These are phyloP conservation scores for Sesamia inferens DNA, from an alignment of 2,888 invertebrate species.

Conservation along the genomic window DNA sequence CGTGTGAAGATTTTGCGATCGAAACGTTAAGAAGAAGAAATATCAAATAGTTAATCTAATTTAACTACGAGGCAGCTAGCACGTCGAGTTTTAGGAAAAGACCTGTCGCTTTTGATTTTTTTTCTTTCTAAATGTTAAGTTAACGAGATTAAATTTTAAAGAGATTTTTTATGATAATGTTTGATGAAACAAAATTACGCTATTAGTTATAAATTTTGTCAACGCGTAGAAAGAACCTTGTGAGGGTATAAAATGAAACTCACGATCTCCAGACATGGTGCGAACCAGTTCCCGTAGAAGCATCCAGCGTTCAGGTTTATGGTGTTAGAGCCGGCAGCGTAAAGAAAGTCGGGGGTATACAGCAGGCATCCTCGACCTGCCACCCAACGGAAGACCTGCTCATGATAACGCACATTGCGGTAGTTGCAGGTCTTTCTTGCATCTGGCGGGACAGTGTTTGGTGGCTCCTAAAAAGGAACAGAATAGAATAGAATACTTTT, in stretches of 20 bases:
- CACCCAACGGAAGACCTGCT: conserved; percentile 86
- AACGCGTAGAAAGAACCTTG: neutral
- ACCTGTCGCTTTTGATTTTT: too few species aligned
- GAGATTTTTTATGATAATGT: too few species aligned
- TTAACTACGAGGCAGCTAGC: too few species aligned
- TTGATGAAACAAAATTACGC: neutral
- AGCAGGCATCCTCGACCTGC: conserved; percentile 85
- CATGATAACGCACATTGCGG: conserved; percentile 80
- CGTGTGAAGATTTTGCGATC: too few species aligned
- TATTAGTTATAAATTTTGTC: neutral
- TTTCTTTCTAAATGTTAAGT: too few species aligned
- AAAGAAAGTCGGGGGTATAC: conserved; percentile 83
- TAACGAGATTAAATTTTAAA: too few species aligned
- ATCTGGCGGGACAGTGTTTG: conserved; percentile 72
- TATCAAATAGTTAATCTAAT: too few species aligned
- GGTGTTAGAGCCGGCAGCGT: conserved; percentile 75
- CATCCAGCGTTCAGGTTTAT: conserved; percentile 79
- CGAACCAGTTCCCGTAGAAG: conserved; percentile 78
- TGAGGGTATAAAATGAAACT: conserved; percentile 61
- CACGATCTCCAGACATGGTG: conserved; percentile 85
- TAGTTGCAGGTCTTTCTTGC: conserved; percentile 80
- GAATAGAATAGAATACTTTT: too few species aligned
- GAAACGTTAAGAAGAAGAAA: too few species aligned
- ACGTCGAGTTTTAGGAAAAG: too few species aligned
- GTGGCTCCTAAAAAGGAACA: conserved; percentile 74